Evolutionary conservation across 92 coral and sea anemone genomes (phyloP).

Genomic region (Porites divaricata): DNA sequence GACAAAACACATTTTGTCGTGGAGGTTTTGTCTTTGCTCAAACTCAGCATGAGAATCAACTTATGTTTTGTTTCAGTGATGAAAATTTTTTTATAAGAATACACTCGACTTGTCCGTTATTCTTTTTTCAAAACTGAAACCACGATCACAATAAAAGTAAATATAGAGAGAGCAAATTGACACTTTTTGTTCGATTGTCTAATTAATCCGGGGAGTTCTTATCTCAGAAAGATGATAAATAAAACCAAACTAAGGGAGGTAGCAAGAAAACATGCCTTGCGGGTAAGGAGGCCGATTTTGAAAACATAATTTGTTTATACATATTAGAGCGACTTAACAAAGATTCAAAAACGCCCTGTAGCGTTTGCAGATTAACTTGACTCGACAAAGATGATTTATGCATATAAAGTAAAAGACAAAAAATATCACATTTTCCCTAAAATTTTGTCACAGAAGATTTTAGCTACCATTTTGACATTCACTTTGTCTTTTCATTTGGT

Average conservation of each 20-base stretch:
- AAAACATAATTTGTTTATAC: not conserved
- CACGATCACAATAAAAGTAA: not conserved
- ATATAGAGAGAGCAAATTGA: not conserved
- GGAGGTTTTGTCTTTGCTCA: not conserved
- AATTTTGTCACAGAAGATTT: too few species aligned
- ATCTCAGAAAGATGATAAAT: not conserved
- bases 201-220: not conserved
- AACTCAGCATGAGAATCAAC: not conserved
- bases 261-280: not conserved
- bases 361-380: not conserved
- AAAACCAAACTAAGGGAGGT: not conserved
- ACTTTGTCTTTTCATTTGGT: not conserved
- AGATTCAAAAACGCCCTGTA: not conserved
- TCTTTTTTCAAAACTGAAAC: not conserved
- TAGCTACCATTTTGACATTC: not conserved
- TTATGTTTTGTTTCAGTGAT: not conserved
- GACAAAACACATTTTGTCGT: not conserved
- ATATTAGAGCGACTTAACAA: not conserved
- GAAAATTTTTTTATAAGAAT: not conserved
- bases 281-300: not conserved
- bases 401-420: not conserved
- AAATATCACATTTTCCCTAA: not conserved
- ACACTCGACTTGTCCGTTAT: not conserved
- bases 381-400: not conserved
- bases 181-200: constrained; percentile 9